Conservation (phyloP, 2,888 invertebrate genomes). For the Parasteatoda lunata region DNA sequence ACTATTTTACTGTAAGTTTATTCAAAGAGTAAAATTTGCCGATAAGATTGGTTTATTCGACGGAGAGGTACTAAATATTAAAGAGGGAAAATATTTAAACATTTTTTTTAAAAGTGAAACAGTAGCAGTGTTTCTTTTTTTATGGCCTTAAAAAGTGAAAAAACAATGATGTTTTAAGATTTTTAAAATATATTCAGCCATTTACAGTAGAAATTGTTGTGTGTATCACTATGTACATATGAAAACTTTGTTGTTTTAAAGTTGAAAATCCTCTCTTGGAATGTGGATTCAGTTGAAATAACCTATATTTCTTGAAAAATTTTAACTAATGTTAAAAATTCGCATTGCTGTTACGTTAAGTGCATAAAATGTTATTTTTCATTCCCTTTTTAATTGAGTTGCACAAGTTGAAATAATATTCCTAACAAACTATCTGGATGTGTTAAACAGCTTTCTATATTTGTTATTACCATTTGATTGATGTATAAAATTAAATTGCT, state of each 20-base stretch:
- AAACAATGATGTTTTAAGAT: neutral
- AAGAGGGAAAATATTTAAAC: no score
- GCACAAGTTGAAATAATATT: constrained; percentile 41
- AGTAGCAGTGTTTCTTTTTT: no score
- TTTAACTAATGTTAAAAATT: constrained; percentile 57
- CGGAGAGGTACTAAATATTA: no score
- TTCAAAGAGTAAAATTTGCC: no score
- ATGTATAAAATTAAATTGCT: constrained; percentile 57
- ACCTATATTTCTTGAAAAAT: constrained; percentile 57
- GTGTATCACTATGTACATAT: constrained; percentile 56
- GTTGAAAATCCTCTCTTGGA: constrained; percentile 40
- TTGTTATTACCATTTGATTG: constrained; percentile 64
- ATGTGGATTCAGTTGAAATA: constrained; percentile 25
- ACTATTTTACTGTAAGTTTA: no score
- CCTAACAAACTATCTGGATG: constrained; percentile 29
- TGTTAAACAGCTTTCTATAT: constrained; percentile 64
- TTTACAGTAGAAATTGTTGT: constrained; percentile 40
- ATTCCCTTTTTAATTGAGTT: constrained; percentile 39
- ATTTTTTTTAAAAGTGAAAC: no score
- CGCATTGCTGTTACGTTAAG: constrained; percentile 58
- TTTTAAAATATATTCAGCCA: constrained; percentile 25
- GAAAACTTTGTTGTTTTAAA: constrained; percentile 44
- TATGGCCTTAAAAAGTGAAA: no score
- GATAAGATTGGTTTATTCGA: no score
- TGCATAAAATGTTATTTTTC: constrained; percentile 51